phyloP scores from a whole-genome alignment of 2,797 vertebrate genomes.

The Melanogrammus aeglefinus region DNA sequence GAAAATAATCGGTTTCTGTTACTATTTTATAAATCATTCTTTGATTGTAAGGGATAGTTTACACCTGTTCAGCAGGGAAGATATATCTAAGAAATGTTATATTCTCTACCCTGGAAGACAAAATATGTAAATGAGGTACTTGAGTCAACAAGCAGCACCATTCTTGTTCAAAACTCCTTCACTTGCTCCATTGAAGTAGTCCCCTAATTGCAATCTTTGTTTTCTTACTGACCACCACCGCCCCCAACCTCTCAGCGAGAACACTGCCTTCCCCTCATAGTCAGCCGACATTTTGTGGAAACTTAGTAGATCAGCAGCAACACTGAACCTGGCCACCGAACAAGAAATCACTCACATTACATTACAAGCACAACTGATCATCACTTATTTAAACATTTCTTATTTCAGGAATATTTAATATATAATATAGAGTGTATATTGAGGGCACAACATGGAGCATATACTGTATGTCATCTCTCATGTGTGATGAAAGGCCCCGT shows the following conservation, averaged over 20 bases:
- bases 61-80: no score
- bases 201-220: not conserved
- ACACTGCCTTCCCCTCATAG: not conserved
- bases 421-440: not conserved
- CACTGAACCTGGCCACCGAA: not conserved
- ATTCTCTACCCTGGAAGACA: not conserved
- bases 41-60: no score
- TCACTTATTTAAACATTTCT: not conserved
- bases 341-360: not conserved
- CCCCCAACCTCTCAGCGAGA: not conserved
- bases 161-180: not conserved
- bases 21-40: not conserved
- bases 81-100: not conserved
- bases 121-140: not conserved
- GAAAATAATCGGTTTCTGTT: not conserved
- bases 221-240: not conserved
- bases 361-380: not conserved
- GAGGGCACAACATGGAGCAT: not conserved
- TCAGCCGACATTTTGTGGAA: not conserved
- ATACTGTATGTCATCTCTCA: not conserved
- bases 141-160: constrained; percentile 1
- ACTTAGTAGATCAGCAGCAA: not conserved
- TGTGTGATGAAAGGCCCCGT: not conserved
- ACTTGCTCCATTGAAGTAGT: not conserved
- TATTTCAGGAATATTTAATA: not conserved